A percentile compares a stretch with the other conserved stretches of the same genome.
phyloP scores from a whole-genome alignment of 2,797 vertebrate genomes.

The Sebastes steindachneri region DNA sequence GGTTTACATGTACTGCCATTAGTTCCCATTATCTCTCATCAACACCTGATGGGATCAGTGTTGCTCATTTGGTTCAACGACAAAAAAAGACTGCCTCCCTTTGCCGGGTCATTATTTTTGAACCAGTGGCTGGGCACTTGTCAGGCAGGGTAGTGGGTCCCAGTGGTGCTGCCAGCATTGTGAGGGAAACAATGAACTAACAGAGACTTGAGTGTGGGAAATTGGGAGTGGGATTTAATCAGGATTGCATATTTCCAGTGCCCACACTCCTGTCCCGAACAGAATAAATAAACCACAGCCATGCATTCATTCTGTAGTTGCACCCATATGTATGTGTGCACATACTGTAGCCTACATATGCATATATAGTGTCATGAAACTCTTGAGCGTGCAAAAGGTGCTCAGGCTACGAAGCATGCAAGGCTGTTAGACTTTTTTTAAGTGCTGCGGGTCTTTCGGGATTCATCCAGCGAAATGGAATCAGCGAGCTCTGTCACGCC shows the following conservation, averaged over 20 bases:
- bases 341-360: not conserved
- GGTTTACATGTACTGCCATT: constrained; percentile 7
- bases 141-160: constrained; percentile 40
- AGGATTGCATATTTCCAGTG: constrained; percentile 63
- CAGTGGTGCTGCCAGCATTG: constrained; percentile 64
- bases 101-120: constrained; percentile 25
- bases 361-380: constrained; percentile 1
- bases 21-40: constrained; percentile 46
- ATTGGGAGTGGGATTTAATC: constrained; percentile 57
- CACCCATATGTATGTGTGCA: not conserved
- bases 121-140: constrained; percentile 39
- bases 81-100: not conserved
- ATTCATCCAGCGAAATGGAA: constrained; percentile 60
- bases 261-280: constrained; percentile 38
- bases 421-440: constrained; percentile 44
- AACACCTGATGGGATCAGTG: constrained; percentile 50
- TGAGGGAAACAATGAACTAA: constrained; percentile 69
- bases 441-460: constrained; percentile 55
- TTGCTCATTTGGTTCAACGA: constrained; percentile 31
- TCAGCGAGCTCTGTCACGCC: constrained; percentile 53
- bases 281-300: constrained; percentile 45
- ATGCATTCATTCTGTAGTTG: constrained; percentile 18
- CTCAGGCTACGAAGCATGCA: constrained; percentile 28
- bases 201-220: constrained; percentile 61
- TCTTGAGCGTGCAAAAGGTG: constrained; percentile 1